These are phyloP conservation scores for Liodrosophila aerea DNA, from an alignment of 2,888 invertebrate species.

Conservation along the genomic window DNA sequence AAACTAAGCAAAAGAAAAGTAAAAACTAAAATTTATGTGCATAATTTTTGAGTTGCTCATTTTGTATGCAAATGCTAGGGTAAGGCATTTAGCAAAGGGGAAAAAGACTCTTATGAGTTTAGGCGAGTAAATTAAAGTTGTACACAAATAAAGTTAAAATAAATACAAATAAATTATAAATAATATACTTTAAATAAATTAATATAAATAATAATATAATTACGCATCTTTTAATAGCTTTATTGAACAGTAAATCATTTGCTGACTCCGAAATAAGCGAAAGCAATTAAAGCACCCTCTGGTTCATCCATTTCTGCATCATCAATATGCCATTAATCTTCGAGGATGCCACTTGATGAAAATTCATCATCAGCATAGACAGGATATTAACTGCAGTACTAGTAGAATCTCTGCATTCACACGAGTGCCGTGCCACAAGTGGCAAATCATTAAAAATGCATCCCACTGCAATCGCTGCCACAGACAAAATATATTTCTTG, in stretches of 20 bases:
- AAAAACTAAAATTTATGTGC: constrained; percentile 64
- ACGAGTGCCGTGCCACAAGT: constrained; percentile 48
- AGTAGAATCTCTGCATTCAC: neutral
- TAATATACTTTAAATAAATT: too few relatives aligned
- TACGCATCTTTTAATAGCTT: too few relatives aligned
- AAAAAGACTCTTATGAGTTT: neutral
- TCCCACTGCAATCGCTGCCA: constrained; percentile 38
- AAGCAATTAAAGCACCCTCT: constrained; percentile 15
- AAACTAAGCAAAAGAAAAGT: constrained; percentile 39
- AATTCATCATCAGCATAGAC: constrained; percentile 23
- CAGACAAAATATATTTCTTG: constrained; percentile 14
- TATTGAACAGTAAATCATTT: too few relatives aligned
- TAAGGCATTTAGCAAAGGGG: constrained; percentile 28
- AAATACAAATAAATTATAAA: neutral
- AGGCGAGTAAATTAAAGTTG: constrained; percentile 1
- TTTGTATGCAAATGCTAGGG: constrained; percentile 68
- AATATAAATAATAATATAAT: too few relatives aligned
- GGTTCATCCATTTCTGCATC: constrained; percentile 4
- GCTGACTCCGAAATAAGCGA: constrained; percentile 20
- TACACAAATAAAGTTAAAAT: neutral
- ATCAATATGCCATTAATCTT: constrained; percentile 45
- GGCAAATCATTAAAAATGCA: constrained; percentile 56
- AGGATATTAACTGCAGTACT: constrained; percentile 23
- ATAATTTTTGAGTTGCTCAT: constrained; percentile 71
- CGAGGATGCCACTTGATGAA: constrained; percentile 15